phyloP scores from a whole-genome alignment of 1,140 invertebrate species.

The Ostrea denselamellosa region DNA sequence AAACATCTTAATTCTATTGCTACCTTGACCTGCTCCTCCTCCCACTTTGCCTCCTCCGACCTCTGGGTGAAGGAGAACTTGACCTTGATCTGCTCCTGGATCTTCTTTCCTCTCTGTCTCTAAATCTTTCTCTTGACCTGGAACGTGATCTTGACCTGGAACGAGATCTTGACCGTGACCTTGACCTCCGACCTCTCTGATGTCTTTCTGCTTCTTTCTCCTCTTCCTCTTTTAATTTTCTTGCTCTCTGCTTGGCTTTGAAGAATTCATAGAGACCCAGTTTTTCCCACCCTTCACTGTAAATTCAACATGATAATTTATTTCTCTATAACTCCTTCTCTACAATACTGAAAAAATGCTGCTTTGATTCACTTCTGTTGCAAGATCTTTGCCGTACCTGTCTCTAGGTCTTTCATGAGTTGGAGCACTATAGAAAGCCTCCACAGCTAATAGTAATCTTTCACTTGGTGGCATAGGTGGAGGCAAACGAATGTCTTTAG shows the following conservation, averaged over 20 bases:
- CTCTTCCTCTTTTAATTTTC: slow-evolving; percentile 91
- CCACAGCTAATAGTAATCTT: slow-evolving; percentile 92
- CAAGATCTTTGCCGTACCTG: slow-evolving; percentile 82
- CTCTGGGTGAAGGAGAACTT: slow-evolving; percentile 58
- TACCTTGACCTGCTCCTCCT: slow-evolving; percentile 64
- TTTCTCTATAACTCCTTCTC: not conserved
- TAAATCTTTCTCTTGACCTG: slow-evolving; percentile 78
- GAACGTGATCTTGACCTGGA: slow-evolving; percentile 67
- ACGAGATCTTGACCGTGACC: slow-evolving; percentile 62
- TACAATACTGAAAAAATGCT: not conserved
- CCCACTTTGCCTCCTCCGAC: slow-evolving; percentile 59
- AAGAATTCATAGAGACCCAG: slow-evolving; percentile 98
- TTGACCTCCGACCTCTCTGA: slow-evolving; percentile 56
- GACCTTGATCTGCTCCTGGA: slow-evolving; percentile 56
- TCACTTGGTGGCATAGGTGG: slow-evolving; percentile 96
- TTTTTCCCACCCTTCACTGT: slow-evolving; percentile 98
- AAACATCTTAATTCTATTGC: not conserved
- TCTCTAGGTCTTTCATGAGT: slow-evolving; percentile 96
- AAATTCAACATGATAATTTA: slow-evolving; percentile 68
- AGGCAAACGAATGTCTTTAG: slow-evolving; percentile 92
- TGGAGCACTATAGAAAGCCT: slow-evolving; percentile 95
- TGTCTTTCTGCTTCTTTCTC: slow-evolving; percentile 78
- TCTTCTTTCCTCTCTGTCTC: slow-evolving; percentile 78
- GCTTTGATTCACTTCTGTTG: not conserved
- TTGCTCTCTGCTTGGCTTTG: slow-evolving; percentile 94